Base-by-base conservation (phyloP, 1,140 invertebrate genomes). In the Calephelis nemesis region DNA sequence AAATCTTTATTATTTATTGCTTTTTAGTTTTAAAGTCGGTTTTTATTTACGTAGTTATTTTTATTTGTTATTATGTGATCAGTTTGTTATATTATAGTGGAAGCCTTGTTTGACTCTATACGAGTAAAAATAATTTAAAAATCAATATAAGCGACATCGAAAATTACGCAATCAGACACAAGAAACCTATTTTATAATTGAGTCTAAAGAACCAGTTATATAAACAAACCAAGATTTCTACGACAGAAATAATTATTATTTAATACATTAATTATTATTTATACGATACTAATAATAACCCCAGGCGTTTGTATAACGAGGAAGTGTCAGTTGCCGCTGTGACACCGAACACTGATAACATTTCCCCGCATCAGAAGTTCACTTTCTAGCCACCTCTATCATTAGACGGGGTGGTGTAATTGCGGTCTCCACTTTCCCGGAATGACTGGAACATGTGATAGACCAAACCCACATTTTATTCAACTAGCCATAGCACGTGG, bases 191-290 rank as follows among this genome's bases (percentile, higher is more conserved):
- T 49, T 49, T 10, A 12, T 49, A n/a, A 11, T 30, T 58, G 11
- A 39, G 39, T 30, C 5, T 8, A 58, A 8, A 11, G 0, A 58
- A 58, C 19, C 52, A 19, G 19, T 58, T 39, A 58, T 58, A 58
- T 58, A 58, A 58, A 30, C 10, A 52, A 9, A 54, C n/a, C 7
- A 8, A 13, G 52, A 12, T 54, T 54, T 58, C 19, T 39, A 30
- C 6, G 19, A 45, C 42, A 45, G 52, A 58, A 30, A 58, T 58
- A 30, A 58, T 58, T 39, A 58, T 39, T 58, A 58, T 58, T 58
- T 58, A 15, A 58, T 58, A 58, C 19, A 58, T 58, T 58, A 58
- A 39, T 58, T 58, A 58, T 58, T 58, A 39, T 58, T 58, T 58
- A 58, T 58, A 58, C 15, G 52, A 39, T 58, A 58, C 30, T 58